Conservation (phyloP, 1,140 invertebrate species). For the Camponotus vicinus region DNA sequence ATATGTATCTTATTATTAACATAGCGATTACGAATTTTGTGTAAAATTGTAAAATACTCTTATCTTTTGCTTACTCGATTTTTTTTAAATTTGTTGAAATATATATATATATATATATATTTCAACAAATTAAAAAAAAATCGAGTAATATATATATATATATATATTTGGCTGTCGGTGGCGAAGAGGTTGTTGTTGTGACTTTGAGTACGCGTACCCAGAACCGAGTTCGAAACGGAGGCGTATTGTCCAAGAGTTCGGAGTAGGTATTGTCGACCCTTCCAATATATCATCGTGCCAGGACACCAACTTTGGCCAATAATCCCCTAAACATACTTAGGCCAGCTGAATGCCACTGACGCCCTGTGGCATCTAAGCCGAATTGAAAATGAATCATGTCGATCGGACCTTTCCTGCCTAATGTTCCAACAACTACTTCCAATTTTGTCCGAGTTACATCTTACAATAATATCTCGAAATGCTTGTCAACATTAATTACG, state of each 20-base stretch:
- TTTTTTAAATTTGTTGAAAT: slow-evolving; percentile 42
- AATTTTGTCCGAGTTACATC: slow-evolving; percentile 45
- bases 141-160: no score
- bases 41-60: background rate
- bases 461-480: slow-evolving; percentile 36
- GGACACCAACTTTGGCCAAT: slow-evolving; percentile 80
- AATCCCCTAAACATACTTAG: slow-evolving; percentile 78
- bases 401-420: slow-evolving; percentile 58
- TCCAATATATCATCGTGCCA: slow-evolving; percentile 78
- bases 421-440: slow-evolving; percentile 55
- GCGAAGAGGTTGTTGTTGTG: slow-evolving; percentile 61
- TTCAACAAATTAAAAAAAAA: no score
- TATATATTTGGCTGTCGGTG: slow-evolving; percentile 35
- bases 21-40: background rate
- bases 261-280: slow-evolving; percentile 78
- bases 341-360: slow-evolving; percentile 70
- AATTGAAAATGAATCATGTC: slow-evolving; percentile 70
- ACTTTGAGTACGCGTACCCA: slow-evolving; percentile 54
- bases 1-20: background rate
- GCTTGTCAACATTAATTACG: slow-evolving; percentile 12
- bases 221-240: slow-evolving; percentile 75
- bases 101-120: background rate
- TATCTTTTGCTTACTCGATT: background rate
- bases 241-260: slow-evolving; percentile 76
- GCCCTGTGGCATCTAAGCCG: slow-evolving; percentile 60